Conservation (phyloP, 64 coral and sea anemone species). For the Orbicella faveolata region DNA sequence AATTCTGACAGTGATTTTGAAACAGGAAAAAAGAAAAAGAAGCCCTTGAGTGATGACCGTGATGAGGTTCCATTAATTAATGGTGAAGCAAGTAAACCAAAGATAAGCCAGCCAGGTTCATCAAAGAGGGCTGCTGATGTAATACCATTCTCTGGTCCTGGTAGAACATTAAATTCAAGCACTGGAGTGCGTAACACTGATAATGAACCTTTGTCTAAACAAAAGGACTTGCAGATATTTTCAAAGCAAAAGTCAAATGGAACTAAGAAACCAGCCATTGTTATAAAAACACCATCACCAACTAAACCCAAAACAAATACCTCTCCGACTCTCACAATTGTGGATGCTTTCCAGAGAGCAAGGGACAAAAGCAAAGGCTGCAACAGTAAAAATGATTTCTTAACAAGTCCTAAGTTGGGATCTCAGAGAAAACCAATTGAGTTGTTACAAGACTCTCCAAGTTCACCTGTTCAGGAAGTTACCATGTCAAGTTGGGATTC, state of each 20-base stretch:
- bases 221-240: not conserved
- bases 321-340: conserved; percentile 50
- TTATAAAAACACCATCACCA: conserved; percentile 27
- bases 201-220: not conserved
- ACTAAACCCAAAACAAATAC: conserved; percentile 14
- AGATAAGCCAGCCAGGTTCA: not conserved
- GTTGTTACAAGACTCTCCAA: conserved; percentile 34
- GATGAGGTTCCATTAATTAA: conserved; percentile 9
- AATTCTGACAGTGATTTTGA: conserved; percentile 26
- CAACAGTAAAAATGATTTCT: not conserved
- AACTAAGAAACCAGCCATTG: not conserved
- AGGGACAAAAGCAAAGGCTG: conserved; percentile 2
- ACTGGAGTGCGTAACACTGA: not conserved
- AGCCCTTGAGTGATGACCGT: conserved; percentile 24
- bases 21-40: conserved; percentile 54
- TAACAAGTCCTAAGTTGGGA: conserved; percentile 17
- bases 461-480: not conserved
- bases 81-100: not conserved
- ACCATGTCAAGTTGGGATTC: not conserved
- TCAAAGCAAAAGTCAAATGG: not conserved
- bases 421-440: conserved; percentile 60
- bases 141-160: conserved; percentile 61
- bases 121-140: conserved; percentile 18
- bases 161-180: conserved; percentile 45
- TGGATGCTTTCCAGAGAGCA: conserved; percentile 77